Conservation (phyloP, 2,797 vertebrate species). For the Acridotheres tristis region DNA sequence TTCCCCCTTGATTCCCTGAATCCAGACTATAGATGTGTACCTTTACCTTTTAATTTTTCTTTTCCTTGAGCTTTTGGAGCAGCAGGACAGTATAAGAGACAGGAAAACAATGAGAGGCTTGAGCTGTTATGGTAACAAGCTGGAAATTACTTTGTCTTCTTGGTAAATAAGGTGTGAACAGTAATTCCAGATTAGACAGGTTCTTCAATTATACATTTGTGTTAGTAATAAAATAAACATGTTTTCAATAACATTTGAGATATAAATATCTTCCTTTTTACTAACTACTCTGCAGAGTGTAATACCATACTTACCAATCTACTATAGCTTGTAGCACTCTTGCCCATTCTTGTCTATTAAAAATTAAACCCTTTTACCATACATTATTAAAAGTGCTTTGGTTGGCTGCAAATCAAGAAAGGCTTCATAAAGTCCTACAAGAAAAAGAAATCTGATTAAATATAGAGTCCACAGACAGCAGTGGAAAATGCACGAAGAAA, state of each 20-base stretch:
- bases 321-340: conserved; percentile 47
- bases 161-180: conserved; percentile 69
- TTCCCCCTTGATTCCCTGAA: conserved; percentile 12
- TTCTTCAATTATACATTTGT: conserved; percentile 78
- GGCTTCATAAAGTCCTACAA: conserved; percentile 73
- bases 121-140: conserved; percentile 30
- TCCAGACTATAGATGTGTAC: background rate
- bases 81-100: conserved; percentile 8
- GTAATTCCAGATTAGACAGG: conserved; percentile 66
- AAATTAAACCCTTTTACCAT: conserved; percentile 78
- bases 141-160: conserved; percentile 43
- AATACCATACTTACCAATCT: conserved; percentile 63
- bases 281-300: conserved; percentile 50
- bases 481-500: conserved; percentile 56
- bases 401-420: conserved; percentile 76
- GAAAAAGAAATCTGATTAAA: conserved; percentile 73
- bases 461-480: conserved; percentile 63
- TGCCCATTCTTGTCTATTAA: conserved; percentile 76
- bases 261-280: conserved; percentile 68
- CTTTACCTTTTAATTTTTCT: background rate
- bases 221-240: conserved; percentile 74
- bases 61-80: background rate
- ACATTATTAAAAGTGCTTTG: conserved; percentile 79
- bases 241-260: conserved; percentile 71
- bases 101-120: background rate